Conservation (phyloP, 2,797 vertebrate species). For the Heliangelus exortis region DNA sequence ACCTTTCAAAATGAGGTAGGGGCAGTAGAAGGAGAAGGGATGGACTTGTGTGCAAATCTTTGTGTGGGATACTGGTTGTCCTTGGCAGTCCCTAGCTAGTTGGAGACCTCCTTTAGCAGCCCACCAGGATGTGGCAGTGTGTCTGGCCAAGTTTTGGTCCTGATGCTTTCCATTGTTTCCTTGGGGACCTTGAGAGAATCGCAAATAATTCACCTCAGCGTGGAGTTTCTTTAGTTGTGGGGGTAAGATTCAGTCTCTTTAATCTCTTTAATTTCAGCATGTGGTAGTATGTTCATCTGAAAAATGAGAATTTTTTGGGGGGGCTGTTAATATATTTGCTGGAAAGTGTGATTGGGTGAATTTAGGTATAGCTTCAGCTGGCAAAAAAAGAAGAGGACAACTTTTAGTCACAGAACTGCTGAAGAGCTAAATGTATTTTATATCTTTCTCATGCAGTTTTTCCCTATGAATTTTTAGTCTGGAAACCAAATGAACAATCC, state of each 20-base stretch:
- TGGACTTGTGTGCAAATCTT: rapidly evolving
- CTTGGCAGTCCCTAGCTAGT: neutral
- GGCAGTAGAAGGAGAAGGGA: neutral
- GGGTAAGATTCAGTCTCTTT: neutral
- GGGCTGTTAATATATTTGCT: neutral
- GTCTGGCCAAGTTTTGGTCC: neutral
- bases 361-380: neutral
- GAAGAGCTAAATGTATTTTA: neutral
- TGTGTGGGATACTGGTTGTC: rapidly evolving
- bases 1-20: neutral
- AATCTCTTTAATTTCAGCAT: neutral
- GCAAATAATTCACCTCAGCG: rapidly evolving
- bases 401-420: neutral
- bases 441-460: neutral
- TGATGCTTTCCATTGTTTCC: neutral
- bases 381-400: neutral
- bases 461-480: neutral
- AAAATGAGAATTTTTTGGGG: neutral
- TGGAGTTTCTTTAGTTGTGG: neutral
- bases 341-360: neutral
- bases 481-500: neutral
- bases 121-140: rapidly evolving
- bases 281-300: neutral
- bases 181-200: neutral
- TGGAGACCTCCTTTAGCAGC: neutral